Base-by-base conservation (phyloP, 1,140 invertebrate species). In the Fopius arisanus region DNA sequence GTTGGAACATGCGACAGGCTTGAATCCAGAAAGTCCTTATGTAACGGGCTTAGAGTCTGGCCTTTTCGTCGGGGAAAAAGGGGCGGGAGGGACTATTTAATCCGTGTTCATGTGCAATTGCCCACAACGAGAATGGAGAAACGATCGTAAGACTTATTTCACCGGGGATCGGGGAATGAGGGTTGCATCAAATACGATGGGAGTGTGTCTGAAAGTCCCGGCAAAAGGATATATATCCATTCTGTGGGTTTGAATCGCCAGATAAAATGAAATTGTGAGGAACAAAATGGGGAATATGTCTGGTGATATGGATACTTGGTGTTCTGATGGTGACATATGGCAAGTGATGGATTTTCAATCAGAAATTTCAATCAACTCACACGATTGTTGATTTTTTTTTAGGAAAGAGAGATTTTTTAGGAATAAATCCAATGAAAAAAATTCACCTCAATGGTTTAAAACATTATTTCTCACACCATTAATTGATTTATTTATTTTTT, bases 91-190 rank as follows among this genome's bases (percentile, higher is more conserved):
- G 51, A 63, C 69, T 29, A 59, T 77, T 74, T 72, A 77, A 77
- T 74, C 75, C 75, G 54, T 69, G 33, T 74, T 66, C 59, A 48
- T 63, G 69, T 71, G 54, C 75, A 69, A 77, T 77, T 71, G 72
- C 28, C 54, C 51, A 40, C 43, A 48, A 19, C 43, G 43, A n/a
- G 16, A 48, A 48, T 48, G 43, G 43, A 59, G 54, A 59, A 10
- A 59, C 19, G 19, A 28, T 28, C 21, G 54, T 26, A 59, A 59
- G 54, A 28, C 54, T 59, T 28, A 26, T 59, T 28, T 12, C 23
- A 6, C 54, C 54, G 19, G 21, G 9, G 26, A 26, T 59, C 19
- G 21, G 9, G 3, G 54, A 59, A 59, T 23, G 54, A 26, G 54
- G 9, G 54, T 14, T 23, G 23, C 23, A 59, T 59, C 19, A 59